A percentile compares a stretch with the other conserved stretches of the same genome.
These are phyloP conservation scores for Burhinus bistriatus DNA, from an alignment of 2,113 vertebrate species.

Conservation along the genomic window DNA sequence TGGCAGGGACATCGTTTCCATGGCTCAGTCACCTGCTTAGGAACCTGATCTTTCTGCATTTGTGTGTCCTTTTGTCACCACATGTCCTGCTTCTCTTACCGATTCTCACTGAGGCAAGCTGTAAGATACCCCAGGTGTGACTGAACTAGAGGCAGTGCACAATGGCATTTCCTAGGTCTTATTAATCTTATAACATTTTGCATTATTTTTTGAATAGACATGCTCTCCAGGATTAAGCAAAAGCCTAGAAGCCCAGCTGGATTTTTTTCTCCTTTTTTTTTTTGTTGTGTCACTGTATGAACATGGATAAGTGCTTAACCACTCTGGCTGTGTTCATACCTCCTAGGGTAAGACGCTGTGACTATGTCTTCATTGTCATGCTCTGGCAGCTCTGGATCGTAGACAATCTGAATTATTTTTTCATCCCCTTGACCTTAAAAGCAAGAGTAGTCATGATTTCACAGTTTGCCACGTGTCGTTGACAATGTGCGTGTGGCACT, in stretches of 20 bases:
- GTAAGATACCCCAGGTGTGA: neutral
- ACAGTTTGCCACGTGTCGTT: neutral
- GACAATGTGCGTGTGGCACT: neutral
- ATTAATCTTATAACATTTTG: neutral
- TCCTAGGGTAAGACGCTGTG: neutral
- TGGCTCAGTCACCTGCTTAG: neutral
- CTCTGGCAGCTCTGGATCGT: neutral
- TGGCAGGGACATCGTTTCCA: neutral
- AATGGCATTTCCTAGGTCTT: neutral
- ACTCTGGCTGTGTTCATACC: neutral
- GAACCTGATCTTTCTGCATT: neutral
- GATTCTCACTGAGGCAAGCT: neutral
- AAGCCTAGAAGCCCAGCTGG: neutral
- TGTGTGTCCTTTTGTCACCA: neutral
- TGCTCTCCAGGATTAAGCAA: neutral
- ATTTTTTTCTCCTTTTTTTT: neutral
- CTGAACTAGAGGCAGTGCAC: neutral
- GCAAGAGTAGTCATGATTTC: neutral
- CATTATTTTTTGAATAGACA: neutral
- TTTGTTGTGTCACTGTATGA: neutral
- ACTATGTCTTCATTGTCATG: neutral
- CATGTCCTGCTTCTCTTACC: neutral
- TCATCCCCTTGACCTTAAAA: neutral
- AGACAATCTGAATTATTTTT: neutral
- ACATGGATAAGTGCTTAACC: neutral